A percentile compares a stretch with the other conserved stretches of the same genome.
These are phyloP conservation scores for Polydrusus cervinus DNA, from an alignment of 2,888 invertebrate genomes.

Conservation along the genomic window DNA sequence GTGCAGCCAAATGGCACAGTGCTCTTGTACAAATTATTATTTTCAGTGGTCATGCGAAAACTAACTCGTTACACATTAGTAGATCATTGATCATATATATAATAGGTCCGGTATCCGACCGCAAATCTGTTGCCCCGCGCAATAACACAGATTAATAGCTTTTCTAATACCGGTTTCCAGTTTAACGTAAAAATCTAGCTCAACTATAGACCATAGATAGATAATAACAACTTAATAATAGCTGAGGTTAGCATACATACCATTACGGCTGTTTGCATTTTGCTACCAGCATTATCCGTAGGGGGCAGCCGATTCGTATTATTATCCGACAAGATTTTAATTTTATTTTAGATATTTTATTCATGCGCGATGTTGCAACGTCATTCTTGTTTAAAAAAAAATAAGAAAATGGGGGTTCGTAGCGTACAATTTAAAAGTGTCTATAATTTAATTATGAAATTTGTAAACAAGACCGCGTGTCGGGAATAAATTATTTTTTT, in stretches of 20 bases:
- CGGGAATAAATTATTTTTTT: too few species aligned
- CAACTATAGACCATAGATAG: conserved; percentile 45
- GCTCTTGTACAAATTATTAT: too few species aligned
- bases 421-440: too few species aligned
- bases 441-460: too few species aligned
- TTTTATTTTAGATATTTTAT: conserved; percentile 26
- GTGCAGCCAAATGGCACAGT: too few species aligned
- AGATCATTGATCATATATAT: conserved; percentile 20
- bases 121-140: conserved; percentile 9
- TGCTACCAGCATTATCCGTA: conserved; percentile 47
- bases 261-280: conserved; percentile 52
- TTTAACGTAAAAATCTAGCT: conserved; percentile 31
- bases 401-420: background rate
- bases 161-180: conserved; percentile 43
- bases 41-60: background rate
- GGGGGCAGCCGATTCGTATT: conserved; percentile 45
- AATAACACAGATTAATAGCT: conserved; percentile 24
- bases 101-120: conserved; percentile 23
- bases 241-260: conserved; percentile 47
- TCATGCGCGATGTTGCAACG: background rate
- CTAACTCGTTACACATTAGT: conserved; percentile 29
- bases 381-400: background rate
- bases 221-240: conserved; percentile 52
- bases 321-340: conserved; percentile 43
- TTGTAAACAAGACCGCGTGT: too few species aligned